Evolutionary conservation across 1,140 invertebrate species (phyloP), one percentile per base, ranked within the genome.

Genomic region (Neodiprion pinetum): DNA sequence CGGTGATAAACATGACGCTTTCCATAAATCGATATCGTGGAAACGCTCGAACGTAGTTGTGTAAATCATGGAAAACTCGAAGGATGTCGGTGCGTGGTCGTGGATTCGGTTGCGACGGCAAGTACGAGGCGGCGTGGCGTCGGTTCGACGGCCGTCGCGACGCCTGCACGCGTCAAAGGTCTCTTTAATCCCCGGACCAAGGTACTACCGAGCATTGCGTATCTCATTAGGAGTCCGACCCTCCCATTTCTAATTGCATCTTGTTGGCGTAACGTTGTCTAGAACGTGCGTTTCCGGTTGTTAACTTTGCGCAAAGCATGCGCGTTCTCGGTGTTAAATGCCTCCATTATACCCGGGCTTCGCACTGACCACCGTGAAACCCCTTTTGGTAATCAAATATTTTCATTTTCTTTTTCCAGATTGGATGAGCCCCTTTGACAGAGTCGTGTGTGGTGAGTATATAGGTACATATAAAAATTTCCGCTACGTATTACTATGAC

Each of bases 391-490:
- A 14, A 21, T 21, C 61, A 21, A 66, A 28, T 80, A 81, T 77
- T 83, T 81, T 83, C 82, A 75, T 82, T 82, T 87, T 85, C 83
- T 78, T 89, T 89, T 90, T 91, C 85, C 93, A 96, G 95, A 96
- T 91, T 96, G 95, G 95, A 96, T 96, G 94, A 95, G 93, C 89
- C 95, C 95, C 79, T 96, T 95, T 89, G 95, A 96, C 90, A 92
- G 95, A 90, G 95, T 96, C 89, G 94, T 96, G 85, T 96, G 95
- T 91, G 95, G 95, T 94, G 93, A 95, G 94, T 95, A 94, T 85
- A 92, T 92, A 90, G 53, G 53, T 61, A 61, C 53, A 61, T 61
- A 61, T 61, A 61, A 12, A 14, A 17, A 14, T 9, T 61, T 61
- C n/a, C 28, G 28, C 28, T 40, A 40, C 28, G 28, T 40, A 40